Conservation (phyloP, 1,140 invertebrate species). For the Papilio polytes region DNA sequence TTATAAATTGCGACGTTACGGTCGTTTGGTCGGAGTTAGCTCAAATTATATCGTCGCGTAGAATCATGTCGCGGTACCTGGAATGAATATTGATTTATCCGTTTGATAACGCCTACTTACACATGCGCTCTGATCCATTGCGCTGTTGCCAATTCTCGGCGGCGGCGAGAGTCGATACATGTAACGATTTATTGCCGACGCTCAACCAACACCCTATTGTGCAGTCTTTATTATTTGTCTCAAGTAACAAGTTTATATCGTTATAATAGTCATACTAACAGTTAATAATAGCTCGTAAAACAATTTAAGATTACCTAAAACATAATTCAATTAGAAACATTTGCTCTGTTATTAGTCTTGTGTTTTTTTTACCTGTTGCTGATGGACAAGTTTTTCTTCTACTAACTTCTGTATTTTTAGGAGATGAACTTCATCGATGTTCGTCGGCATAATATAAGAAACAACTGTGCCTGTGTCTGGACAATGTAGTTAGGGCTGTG, state of each 20-base stretch:
- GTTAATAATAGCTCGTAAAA: too few species aligned
- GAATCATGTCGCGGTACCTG: neutral
- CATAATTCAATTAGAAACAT: too few species aligned
- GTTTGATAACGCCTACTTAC: constrained; percentile 2
- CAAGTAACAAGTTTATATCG: neutral
- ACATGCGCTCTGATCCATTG: constrained; percentile 8
- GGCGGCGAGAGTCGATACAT: neutral
- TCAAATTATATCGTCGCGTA: neutral
- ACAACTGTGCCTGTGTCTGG: neutral
- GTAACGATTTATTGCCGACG: neutral
- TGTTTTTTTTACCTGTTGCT: too few species aligned
- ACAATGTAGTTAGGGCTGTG: neutral
- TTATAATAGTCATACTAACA: neutral
- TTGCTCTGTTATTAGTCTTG: too few species aligned
- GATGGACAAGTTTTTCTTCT: too few species aligned
- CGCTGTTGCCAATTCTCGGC: neutral
- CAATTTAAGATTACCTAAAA: too few species aligned
- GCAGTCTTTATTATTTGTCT: too few species aligned
- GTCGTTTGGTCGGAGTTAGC: neutral
- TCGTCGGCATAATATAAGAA: neutral
- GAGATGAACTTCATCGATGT: too few species aligned
- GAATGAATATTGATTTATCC: constrained; percentile 7
- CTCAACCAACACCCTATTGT: neutral
- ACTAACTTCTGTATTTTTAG: too few species aligned
- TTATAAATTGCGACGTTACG: neutral